Evolutionary conservation across 2,888 invertebrate genomes (phyloP).

Genomic region (Andrena marginata): DNA sequence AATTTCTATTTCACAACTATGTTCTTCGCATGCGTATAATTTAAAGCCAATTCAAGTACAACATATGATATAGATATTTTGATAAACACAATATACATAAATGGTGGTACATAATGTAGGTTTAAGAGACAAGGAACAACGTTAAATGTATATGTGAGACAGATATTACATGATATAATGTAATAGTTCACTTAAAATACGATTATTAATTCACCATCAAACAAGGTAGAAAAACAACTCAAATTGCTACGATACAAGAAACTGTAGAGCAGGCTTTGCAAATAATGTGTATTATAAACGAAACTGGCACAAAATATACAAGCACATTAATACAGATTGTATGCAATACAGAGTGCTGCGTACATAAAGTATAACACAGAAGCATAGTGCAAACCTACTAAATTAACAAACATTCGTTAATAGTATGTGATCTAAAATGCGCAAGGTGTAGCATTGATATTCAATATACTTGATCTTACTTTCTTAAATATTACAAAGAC

Average conservation of each 20-base stretch:
- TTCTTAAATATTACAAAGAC: constrained; percentile 3
- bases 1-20: constrained; percentile 10
- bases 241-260: constrained; percentile 6
- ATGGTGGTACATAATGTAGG: not conserved
- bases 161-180: constrained; percentile 6
- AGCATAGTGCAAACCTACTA: constrained; percentile 40
- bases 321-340: constrained; percentile 42
- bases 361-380: constrained; percentile 34
- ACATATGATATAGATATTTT: not conserved
- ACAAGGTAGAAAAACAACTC: constrained; percentile 15
- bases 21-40: constrained; percentile 25
- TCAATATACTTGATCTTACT: constrained; percentile 4
- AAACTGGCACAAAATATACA: constrained; percentile 17
- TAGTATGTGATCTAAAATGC: constrained; percentile 15
- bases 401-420: constrained; percentile 7
- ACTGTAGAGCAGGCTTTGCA: constrained; percentile 7
- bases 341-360: constrained; percentile 24
- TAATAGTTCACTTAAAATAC: constrained; percentile 15
- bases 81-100: not conserved
- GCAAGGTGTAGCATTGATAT: constrained; percentile 16
- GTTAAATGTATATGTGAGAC: not conserved
- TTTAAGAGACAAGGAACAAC: not conserved
- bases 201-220: not conserved
- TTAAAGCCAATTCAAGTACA: not conserved
- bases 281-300: constrained; percentile 2